Percentiles rank a stretch among this genome's conserved stretches.
Evolutionary conservation across 2,888 invertebrate species (phyloP).

Genomic region (Epiperipatus broadwayi): DNA sequence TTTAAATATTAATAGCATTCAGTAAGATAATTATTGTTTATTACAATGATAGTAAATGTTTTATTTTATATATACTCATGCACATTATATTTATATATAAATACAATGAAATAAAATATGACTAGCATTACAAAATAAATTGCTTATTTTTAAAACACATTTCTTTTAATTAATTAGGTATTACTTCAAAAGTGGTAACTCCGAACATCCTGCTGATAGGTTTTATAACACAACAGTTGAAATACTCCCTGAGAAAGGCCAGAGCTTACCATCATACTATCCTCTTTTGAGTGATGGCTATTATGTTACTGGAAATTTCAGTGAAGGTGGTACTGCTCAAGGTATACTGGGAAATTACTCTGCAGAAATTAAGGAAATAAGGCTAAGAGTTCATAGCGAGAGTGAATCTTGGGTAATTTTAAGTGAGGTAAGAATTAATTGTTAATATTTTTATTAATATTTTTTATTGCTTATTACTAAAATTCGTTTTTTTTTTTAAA

Average conservation of each 20-base stretch:
- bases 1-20: no score
- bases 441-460: no score
- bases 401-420: conserved; percentile 75
- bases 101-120: no score
- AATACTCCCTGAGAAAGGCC: conserved; percentile 37
- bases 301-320: conserved; percentile 42
- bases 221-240: conserved; percentile 72
- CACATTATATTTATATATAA: no score
- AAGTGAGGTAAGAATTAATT: conserved; percentile 51
- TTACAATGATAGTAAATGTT: no score
- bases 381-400: conserved; percentile 56
- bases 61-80: no score
- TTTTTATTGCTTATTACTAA: no score
- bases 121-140: no score
- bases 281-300: conserved; percentile 9
- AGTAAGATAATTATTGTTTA: no score
- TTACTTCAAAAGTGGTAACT: conserved; percentile 67
- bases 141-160: no score
- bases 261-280: conserved; percentile 11
- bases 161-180: conserved; percentile 36
- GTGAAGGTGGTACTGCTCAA: conserved; percentile 58
- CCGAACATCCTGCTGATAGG: conserved; percentile 67
- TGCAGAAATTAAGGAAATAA: conserved; percentile 47
- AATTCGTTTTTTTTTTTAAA: no score
- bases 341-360: conserved; percentile 43